Evolutionary conservation across 2,113 vertebrate species (phyloP).

Genomic region (Sebastes fasciatus): DNA sequence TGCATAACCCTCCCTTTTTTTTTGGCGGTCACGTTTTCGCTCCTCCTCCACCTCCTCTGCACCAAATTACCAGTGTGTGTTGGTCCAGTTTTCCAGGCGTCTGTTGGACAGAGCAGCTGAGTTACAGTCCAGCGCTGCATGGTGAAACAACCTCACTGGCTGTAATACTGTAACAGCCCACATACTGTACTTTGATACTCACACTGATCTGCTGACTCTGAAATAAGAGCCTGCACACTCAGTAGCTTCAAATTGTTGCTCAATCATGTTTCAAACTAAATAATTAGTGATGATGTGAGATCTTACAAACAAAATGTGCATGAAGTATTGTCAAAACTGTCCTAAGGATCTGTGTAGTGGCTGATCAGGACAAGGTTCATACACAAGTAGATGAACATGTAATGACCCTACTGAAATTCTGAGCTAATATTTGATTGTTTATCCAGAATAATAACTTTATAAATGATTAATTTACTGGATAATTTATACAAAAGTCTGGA

Average conservation of each 20-base stretch:
- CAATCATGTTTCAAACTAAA: not conserved
- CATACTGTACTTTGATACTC: not conserved
- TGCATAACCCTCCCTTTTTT: slow-evolving; percentile 30
- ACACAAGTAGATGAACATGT: not conserved
- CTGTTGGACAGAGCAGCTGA: slow-evolving; percentile 14
- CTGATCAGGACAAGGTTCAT: too few relatives aligned
- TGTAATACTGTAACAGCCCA: slow-evolving; percentile 10
- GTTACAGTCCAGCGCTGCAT: slow-evolving; percentile 3
- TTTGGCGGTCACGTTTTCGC: not conserved
- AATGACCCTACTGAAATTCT: not conserved
- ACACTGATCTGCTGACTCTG: not conserved
- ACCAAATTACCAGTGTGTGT: slow-evolving; percentile 40
- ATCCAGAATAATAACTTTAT: not conserved
- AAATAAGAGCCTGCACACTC: not conserved
- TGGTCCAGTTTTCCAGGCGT: slow-evolving; percentile 58
- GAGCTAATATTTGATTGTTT: not conserved
- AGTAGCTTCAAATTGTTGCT: too few relatives aligned
- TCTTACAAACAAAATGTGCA: not conserved
- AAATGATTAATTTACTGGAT: not conserved
- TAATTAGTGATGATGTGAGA: not conserved
- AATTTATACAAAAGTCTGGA: too few relatives aligned
- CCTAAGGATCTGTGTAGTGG: not conserved
- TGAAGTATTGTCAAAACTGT: not conserved
- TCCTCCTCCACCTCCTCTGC: not conserved
- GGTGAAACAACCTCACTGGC: slow-evolving; percentile 3